Conservation (phyloP, 1,140 invertebrate genomes). For the Rhizoglyphus robini region DNA sequence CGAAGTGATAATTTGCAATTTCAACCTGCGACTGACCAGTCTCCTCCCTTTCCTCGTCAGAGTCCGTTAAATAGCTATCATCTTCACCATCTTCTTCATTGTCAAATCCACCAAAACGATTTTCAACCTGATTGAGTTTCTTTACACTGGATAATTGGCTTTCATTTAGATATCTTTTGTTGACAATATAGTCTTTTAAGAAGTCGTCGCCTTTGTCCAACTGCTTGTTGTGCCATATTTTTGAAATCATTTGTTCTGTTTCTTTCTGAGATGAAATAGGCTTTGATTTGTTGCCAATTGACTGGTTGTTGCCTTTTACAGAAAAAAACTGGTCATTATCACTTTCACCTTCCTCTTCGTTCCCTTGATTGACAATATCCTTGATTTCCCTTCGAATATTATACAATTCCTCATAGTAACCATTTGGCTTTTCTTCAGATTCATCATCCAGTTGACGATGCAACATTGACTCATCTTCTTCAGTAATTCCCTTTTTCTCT, state of each 20-base stretch:
- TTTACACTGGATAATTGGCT: constrained; percentile 13
- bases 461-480: constrained; percentile 16
- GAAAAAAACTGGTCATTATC: constrained; percentile 19
- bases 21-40: not conserved
- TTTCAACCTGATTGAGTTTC: not conserved
- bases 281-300: constrained; percentile 2
- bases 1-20: constrained; percentile 17
- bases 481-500: constrained; percentile 34
- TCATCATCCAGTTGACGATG: not conserved
- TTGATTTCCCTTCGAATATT: constrained; percentile 26
- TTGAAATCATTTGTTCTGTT: constrained; percentile 34
- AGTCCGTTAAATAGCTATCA: not conserved
- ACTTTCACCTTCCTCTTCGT: constrained; percentile 26
- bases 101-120: constrained; percentile 2
- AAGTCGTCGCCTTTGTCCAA: constrained; percentile 72
- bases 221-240: constrained; percentile 58
- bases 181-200: constrained; percentile 77
- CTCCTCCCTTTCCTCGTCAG: constrained; percentile 5
- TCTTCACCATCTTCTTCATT: constrained; percentile 17
- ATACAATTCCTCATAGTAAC: constrained; percentile 25
- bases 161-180: constrained; percentile 52
- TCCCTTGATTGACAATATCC: constrained; percentile 20
- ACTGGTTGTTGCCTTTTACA: constrained; percentile 17
- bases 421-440: not conserved
- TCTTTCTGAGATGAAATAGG: not conserved